Conservation (phyloP, 2,113 vertebrate genomes). For the Rhinichthys klamathensis region DNA sequence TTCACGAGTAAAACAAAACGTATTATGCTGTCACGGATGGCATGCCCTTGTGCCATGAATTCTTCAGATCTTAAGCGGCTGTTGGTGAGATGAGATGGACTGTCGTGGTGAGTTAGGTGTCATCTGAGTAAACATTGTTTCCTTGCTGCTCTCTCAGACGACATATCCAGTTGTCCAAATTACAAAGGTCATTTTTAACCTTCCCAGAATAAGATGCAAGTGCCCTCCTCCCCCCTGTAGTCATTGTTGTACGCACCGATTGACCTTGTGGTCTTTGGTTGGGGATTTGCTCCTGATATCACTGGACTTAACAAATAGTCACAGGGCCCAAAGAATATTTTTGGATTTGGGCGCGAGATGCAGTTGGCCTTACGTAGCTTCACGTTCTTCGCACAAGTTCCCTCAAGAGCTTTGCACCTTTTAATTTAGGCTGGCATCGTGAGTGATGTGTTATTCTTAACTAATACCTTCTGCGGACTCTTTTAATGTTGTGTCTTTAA, state of each 20-base stretch:
- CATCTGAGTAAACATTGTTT: slow-evolving; percentile 79
- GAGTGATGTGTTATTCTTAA: slow-evolving; percentile 27
- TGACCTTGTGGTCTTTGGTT: slow-evolving; percentile 64
- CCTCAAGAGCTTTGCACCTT: slow-evolving; percentile 30
- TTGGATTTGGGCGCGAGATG: slow-evolving; percentile 58
- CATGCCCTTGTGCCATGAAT: slow-evolving; percentile 72
- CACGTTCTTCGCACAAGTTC: slow-evolving; percentile 14
- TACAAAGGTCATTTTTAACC: slow-evolving; percentile 75
- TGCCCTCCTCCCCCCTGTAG: slow-evolving; percentile 17
- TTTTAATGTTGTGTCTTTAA: slow-evolving; percentile 2
- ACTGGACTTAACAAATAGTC: slow-evolving; percentile 81
- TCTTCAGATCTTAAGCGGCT: slow-evolving; percentile 55
- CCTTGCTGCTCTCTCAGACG: slow-evolving; percentile 66
- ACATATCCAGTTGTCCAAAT: slow-evolving; percentile 68
- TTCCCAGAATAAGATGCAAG: slow-evolving; percentile 72
- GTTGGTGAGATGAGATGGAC: slow-evolving; percentile 72
- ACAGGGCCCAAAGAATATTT: slow-evolving; percentile 73
- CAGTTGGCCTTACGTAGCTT: slow-evolving; percentile 48
- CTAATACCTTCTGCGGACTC: slow-evolving; percentile 10
- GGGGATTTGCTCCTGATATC: slow-evolving; percentile 75
- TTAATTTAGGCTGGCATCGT: slow-evolving; percentile 45
- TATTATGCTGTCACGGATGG: slow-evolving; percentile 74
- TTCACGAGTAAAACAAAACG: slow-evolving; percentile 63
- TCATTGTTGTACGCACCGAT: slow-evolving; percentile 66
- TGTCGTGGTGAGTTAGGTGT: slow-evolving; percentile 66